Evolutionary conservation across 2,113 vertebrate species (phyloP).

Genomic region (Catharus bicknelli): DNA sequence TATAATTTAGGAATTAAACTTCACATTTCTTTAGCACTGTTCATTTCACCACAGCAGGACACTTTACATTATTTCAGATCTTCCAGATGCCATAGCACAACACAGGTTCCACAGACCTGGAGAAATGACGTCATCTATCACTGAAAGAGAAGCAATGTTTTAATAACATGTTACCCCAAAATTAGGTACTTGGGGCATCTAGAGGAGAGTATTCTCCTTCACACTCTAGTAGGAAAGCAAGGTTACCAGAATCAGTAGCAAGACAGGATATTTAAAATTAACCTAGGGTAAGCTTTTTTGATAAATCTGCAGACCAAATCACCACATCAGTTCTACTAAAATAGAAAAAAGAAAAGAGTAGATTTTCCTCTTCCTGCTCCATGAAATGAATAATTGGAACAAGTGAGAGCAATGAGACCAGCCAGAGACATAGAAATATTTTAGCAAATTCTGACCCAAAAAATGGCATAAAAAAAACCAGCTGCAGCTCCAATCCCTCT

Average conservation of each 20-base stretch:
- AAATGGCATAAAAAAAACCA: neutral
- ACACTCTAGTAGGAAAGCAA: neutral
- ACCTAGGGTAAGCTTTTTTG: neutral
- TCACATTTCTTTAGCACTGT: neutral
- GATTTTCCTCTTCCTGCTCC: neutral
- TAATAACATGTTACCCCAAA: neutral
- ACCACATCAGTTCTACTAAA: neutral
- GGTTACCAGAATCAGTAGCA: neutral
- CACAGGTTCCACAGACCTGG: neutral
- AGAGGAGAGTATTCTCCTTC: neutral
- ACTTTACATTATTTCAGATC: neutral
- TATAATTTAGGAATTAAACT: neutral
- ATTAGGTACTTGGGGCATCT: neutral
- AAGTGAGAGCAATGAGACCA: neutral
- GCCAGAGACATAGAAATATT: neutral
- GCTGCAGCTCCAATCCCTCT: neutral
- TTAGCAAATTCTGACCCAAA: constrained; percentile 5
- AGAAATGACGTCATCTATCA: neutral
- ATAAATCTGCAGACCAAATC: neutral
- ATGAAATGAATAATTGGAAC: neutral
- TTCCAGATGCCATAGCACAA: neutral
- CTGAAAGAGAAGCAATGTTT: neutral
- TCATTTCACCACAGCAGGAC: neutral
- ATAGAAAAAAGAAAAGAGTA: neutral
- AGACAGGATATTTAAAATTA: neutral